Percentiles rank a stretch among this genome's conserved stretches.
Evolutionary conservation across 2,888 invertebrate species (phyloP).

Genomic region (Trachelus troglodyta): DNA sequence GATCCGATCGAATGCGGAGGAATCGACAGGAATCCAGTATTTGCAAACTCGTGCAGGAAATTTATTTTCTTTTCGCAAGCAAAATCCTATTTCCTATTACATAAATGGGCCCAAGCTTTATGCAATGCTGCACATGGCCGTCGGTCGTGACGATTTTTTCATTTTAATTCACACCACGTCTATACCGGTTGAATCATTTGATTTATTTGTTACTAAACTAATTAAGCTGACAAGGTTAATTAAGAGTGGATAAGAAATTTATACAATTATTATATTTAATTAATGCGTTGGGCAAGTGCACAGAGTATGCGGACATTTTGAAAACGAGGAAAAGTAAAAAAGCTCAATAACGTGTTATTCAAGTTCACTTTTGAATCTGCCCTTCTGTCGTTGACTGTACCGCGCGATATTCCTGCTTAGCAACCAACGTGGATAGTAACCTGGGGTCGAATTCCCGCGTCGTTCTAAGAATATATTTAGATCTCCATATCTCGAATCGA

Average conservation of each 20-base stretch:
- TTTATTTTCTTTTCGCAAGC: not conserved
- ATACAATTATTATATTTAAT: not conserved
- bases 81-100: constrained; percentile 1
- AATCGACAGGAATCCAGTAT: not conserved
- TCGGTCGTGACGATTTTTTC: not conserved
- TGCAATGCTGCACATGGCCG: not conserved
- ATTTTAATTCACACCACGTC: too few relatives aligned
- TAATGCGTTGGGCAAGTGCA: not conserved
- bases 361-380: not conserved
- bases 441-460: constrained; percentile 4
- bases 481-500: not conserved
- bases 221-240: not conserved
- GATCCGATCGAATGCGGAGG: not conserved
- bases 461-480: not conserved
- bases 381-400: constrained; percentile 3
- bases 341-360: not conserved
- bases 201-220: not conserved
- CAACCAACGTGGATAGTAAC: constrained; percentile 3
- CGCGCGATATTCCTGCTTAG: not conserved
- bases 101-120: not conserved
- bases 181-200: not conserved
- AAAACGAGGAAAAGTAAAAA: not conserved
- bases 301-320: not conserved
- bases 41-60: not conserved
- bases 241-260: not conserved